Evolutionary conservation across 2,888 invertebrate genomes (phyloP).

Genomic region (Sinodicranocentrus sp.): DNA sequence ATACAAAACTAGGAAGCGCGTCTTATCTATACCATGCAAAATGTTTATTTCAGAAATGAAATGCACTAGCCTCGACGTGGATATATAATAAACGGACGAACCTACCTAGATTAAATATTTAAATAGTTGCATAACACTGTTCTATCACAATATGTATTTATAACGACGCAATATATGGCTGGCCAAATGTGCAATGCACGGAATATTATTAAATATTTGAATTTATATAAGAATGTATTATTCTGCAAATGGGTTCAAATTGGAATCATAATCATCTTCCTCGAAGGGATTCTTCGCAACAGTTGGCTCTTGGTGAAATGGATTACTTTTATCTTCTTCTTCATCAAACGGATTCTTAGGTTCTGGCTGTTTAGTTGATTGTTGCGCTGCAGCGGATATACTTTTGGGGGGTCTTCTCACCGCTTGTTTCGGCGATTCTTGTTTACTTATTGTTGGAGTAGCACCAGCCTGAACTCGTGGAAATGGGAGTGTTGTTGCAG

Average conservation of each 20-base stretch:
- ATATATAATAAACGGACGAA: too few relatives aligned
- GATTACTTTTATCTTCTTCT: slow-evolving; percentile 79
- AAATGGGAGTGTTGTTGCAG: slow-evolving; percentile 71
- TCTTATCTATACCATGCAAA: too few relatives aligned
- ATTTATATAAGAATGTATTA: too few relatives aligned
- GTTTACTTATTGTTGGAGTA: slow-evolving; percentile 29
- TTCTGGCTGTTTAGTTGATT: slow-evolving; percentile 44
- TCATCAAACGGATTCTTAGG: slow-evolving; percentile 78
- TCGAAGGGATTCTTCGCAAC: slow-evolving; percentile 77
- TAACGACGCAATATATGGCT: too few relatives aligned
- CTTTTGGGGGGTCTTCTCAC: slow-evolving; percentile 38
- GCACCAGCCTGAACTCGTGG: slow-evolving; percentile 67
- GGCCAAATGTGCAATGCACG: too few relatives aligned
- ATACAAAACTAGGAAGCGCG: too few relatives aligned
- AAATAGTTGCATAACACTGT: too few relatives aligned
- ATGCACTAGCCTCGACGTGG: too few relatives aligned
- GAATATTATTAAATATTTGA: too few relatives aligned
- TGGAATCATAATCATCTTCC: slow-evolving; percentile 84
- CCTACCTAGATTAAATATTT: too few relatives aligned
- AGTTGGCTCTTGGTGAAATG: slow-evolving; percentile 78
- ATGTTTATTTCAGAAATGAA: too few relatives aligned
- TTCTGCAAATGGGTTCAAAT: slow-evolving; percentile 85
- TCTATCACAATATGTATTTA: too few relatives aligned
- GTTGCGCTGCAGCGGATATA: slow-evolving; percentile 62
- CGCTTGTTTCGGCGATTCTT: slow-evolving; percentile 38